These are phyloP conservation scores for Fissipunctia ypsillon DNA, from an alignment of 2,888 invertebrate species.

Conservation along the genomic window DNA sequence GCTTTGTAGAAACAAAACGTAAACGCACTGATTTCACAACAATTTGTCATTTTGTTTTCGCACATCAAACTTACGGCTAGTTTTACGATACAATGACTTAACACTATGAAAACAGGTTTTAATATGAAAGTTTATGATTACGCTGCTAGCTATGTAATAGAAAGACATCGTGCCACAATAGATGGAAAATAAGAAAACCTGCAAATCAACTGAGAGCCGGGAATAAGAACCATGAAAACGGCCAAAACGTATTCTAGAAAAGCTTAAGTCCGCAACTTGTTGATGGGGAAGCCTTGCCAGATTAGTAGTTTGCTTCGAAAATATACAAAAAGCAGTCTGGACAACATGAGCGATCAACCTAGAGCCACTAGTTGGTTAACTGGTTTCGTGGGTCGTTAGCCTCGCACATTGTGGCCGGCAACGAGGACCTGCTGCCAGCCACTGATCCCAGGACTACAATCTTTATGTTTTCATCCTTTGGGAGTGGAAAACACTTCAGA, in stretches of 20 bases:
- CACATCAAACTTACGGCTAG: neutral
- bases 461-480: slow-evolving; percentile 4
- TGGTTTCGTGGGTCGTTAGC: slow-evolving; percentile 75
- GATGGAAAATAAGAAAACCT: slow-evolving; percentile 8
- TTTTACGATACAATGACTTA: slow-evolving; percentile 13
- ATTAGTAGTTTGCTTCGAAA: slow-evolving; percentile 31
- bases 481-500: slow-evolving; percentile 2
- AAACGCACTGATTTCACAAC: slow-evolving; percentile 26
- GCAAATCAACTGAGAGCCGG: neutral
- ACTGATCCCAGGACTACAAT: slow-evolving; percentile 28
- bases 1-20: slow-evolving; percentile 36
- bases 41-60: slow-evolving; percentile 30
- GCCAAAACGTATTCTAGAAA: neutral
- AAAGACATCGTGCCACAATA: neutral
- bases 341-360: slow-evolving; percentile 57
- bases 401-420: slow-evolving; percentile 60
- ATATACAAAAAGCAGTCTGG: slow-evolving; percentile 57
- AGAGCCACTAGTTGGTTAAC: slow-evolving; percentile 68
- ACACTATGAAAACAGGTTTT: slow-evolving; percentile 13
- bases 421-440: slow-evolving; percentile 38
- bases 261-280: slow-evolving; percentile 16
- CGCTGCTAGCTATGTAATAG: neutral
- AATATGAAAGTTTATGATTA: slow-evolving; percentile 21
- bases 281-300: slow-evolving; percentile 2
- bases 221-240: neutral